Evolutionary conservation across 1,140 invertebrate species (phyloP).

Genomic region (Drosophila sproati): DNA sequence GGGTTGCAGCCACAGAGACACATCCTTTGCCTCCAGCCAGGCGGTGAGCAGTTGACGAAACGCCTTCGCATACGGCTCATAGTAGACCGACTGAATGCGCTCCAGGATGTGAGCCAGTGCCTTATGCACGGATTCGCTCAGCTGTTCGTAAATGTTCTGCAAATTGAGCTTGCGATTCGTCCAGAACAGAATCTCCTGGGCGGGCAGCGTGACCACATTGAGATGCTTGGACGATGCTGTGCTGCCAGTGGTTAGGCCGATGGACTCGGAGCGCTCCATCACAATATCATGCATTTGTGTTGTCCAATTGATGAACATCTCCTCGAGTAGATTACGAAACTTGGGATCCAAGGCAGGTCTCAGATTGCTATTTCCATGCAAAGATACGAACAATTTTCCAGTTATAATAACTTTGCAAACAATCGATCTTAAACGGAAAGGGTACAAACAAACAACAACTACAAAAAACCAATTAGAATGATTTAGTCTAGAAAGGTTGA

Average conservation of each 20-base stretch:
- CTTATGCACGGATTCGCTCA: constrained; percentile 90
- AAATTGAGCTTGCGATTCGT: constrained; percentile 89
- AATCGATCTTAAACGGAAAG: constrained; percentile 17
- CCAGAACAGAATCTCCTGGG: constrained; percentile 91
- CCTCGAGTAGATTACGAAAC: constrained; percentile 90
- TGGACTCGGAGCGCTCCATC: constrained; percentile 61
- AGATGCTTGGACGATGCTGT: constrained; percentile 41
- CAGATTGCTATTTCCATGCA: constrained; percentile 45
- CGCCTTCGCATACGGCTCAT: constrained; percentile 88
- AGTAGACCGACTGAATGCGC: constrained; percentile 90
- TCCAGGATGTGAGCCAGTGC: constrained; percentile 92
- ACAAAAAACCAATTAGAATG: too few relatives aligned
- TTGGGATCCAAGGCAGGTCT: constrained; percentile 86
- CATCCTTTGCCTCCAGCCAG: constrained; percentile 88
- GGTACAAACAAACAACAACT: background rate
- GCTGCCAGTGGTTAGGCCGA: constrained; percentile 7
- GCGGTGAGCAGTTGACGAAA: constrained; percentile 89
- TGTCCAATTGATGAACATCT: constrained; percentile 91
- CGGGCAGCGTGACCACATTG: constrained; percentile 87
- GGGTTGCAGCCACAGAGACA: constrained; percentile 89
- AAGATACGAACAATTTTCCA: constrained; percentile 11
- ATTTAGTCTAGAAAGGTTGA: too few relatives aligned
- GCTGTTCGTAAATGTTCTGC: constrained; percentile 93
- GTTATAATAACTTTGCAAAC: background rate
- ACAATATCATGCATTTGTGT: constrained; percentile 89